Percentiles rank a stretch among this genome's conserved stretches.
Conservation (phyloP, 2,888 invertebrate genomes). For the Ernsta delagoae region DNA sequence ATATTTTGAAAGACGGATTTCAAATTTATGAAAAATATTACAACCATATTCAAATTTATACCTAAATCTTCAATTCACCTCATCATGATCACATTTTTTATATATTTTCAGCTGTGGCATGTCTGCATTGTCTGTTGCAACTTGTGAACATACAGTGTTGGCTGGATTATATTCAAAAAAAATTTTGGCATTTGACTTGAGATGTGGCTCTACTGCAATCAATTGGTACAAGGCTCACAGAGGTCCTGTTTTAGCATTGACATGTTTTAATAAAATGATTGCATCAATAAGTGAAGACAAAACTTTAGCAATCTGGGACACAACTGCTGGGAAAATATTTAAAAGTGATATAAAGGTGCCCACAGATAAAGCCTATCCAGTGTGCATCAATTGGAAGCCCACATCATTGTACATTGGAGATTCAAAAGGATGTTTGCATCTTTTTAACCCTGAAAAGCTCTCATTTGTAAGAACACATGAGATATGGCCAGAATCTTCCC, state of each 20-base stretch:
- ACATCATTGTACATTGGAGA: slow-evolving; percentile 75
- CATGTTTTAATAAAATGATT: slow-evolving; percentile 71
- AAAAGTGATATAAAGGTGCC: slow-evolving; percentile 68
- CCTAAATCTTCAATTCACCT: too few relatives aligned
- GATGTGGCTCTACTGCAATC: slow-evolving; percentile 68
- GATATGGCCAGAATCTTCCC: slow-evolving; percentile 69
- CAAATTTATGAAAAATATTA: too few relatives aligned
- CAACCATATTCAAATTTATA: too few relatives aligned
- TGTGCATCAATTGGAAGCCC: slow-evolving; percentile 71
- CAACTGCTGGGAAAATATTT: slow-evolving; percentile 75
- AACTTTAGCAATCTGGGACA: slow-evolving; percentile 84
- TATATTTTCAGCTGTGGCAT: slow-evolving; percentile 71
- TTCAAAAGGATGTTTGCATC: slow-evolving; percentile 72
- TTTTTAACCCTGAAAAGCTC: slow-evolving; percentile 68
- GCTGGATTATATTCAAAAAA: slow-evolving; percentile 84
- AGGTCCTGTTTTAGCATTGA: slow-evolving; percentile 78
- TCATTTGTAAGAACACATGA: slow-evolving; percentile 60
- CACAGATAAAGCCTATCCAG: slow-evolving; percentile 69
- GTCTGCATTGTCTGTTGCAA: slow-evolving; percentile 81
- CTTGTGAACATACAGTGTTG: slow-evolving; percentile 74
- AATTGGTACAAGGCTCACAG: slow-evolving; percentile 78
- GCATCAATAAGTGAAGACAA: slow-evolving; percentile 86
- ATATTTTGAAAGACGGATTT: too few relatives aligned
- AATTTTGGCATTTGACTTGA: slow-evolving; percentile 81
- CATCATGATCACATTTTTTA: too few relatives aligned